Evolutionary conservation across 2,113 vertebrate genomes (phyloP), one percentile per base, ranked within the genome.

Genomic region (Catagonus wagneri): DNA sequence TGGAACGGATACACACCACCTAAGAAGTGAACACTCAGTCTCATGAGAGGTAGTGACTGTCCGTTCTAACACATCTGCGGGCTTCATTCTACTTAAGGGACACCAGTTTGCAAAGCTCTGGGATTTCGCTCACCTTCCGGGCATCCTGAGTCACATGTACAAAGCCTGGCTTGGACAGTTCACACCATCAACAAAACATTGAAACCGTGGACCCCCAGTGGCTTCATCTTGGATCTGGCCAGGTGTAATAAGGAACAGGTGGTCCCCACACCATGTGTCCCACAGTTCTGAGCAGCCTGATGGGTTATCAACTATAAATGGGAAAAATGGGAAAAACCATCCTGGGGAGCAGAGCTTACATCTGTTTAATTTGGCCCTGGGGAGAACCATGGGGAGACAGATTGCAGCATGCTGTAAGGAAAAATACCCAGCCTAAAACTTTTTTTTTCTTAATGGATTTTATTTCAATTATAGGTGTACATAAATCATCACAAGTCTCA

Each of bases 21-120:
- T 54, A 36, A 39, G 44, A 72, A 25, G 17, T 15, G 10, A 52
- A 34, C 19, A 36, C 60, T 50, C 17, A 5, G 39, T n/a, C 34
- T 81, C 44, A 1, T 32, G 60, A 52, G 50, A 36, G 22, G 34
- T 5, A 52, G 6, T 23, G 60, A 56, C 14, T 13, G 23, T 44
- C 50, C 29, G 22, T 9, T 25, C 56, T 72, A 3, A 60, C 20
- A 10, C 29, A 52, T 50, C 34, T 0, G 0, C 4, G 3, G 11
- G 15, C 66, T 68, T 36, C 16, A 0, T 25, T 52, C 52, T 54
- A 6, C 12, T 32, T 32, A 5, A n/a, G n/a, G 32, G 58, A 65
- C 19, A 20, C 23, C 1, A 17, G 3, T 56, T 83, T 50, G n/a
- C 39, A 76, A 39, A 75, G 66, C n/a, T 85, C 65, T 74, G 23